phyloP scores from a whole-genome alignment of 2,113 vertebrate species.

The Phainopepla nitens region DNA sequence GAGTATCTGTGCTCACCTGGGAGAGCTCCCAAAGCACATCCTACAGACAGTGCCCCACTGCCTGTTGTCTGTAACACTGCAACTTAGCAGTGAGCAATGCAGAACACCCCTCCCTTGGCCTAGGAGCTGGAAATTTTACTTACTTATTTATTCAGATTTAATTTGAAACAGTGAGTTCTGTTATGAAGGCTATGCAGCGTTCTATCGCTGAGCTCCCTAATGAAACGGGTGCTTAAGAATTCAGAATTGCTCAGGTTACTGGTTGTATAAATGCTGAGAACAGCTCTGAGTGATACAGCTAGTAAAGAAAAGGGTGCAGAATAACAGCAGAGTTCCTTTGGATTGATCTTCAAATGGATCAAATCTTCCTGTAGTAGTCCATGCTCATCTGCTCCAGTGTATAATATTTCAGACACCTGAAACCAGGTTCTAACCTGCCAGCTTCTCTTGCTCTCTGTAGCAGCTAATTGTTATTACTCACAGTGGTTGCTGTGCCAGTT shows the following conservation, averaged over 20 bases:
- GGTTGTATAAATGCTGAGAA: background rate
- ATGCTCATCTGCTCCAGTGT: background rate
- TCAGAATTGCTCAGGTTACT: slow-evolving; percentile 39
- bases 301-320: slow-evolving; percentile 21
- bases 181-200: background rate
- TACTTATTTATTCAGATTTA: background rate
- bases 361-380: slow-evolving; percentile 3
- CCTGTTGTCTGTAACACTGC: background rate
- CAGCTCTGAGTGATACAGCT: background rate
- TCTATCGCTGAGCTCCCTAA: slow-evolving; percentile 9
- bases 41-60: background rate
- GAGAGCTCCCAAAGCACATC: background rate
- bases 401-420: slow-evolving; percentile 35
- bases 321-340: slow-evolving; percentile 29
- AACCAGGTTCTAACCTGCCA: background rate
- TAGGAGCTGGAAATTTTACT: background rate
- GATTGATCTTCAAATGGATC: slow-evolving; percentile 5
- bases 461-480: slow-evolving; percentile 13
- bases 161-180: background rate
- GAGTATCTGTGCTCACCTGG: background rate
- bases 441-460: slow-evolving; percentile 10
- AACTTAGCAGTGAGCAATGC: background rate
- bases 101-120: background rate
- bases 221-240: slow-evolving; percentile 32
- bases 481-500: background rate